Evolutionary conservation across 1,140 invertebrate species (phyloP).

Genomic region (Drosophila leontia): DNA sequence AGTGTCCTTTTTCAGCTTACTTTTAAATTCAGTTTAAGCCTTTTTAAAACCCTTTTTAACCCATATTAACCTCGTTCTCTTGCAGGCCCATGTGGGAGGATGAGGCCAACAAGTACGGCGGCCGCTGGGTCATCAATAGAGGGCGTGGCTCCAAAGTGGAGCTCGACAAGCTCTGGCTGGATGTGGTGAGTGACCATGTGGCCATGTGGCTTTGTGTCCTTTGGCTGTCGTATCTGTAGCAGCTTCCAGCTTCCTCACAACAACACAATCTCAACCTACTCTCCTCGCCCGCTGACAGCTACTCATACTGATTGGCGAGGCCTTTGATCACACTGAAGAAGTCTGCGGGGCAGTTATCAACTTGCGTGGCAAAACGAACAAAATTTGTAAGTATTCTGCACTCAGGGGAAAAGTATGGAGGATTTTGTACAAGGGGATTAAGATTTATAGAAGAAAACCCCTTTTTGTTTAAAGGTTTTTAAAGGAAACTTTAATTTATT

Average conservation of each 20-base stretch:
- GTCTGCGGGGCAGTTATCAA: constrained; percentile 98
- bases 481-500: neutral
- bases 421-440: neutral
- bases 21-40: too few relatives aligned
- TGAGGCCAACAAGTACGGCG: constrained; percentile 92
- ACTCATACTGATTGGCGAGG: constrained; percentile 98
- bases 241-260: constrained; percentile 3
- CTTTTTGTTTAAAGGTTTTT: neutral
- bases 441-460: neutral
- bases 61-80: neutral
- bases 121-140: constrained; percentile 97
- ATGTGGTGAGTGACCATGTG: constrained; percentile 90
- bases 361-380: constrained; percentile 95
- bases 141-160: constrained; percentile 93
- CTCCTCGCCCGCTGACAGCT: constrained; percentile 84
- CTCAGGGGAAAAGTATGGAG: neutral
- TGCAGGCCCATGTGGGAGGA: constrained; percentile 99
- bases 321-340: constrained; percentile 96
- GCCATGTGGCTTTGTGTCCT: constrained; percentile 36
- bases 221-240: constrained; percentile 20
- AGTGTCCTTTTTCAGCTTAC: constrained; percentile 1
- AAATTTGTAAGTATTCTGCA: constrained; percentile 87
- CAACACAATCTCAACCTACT: constrained; percentile 6
- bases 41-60: neutral
- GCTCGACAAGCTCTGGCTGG: constrained; percentile 97